Percentiles rank a stretch among this genome's conserved stretches.
Evolutionary conservation across 2,797 vertebrate genomes (phyloP).

Genomic region (Argyrosomus regius): DNA sequence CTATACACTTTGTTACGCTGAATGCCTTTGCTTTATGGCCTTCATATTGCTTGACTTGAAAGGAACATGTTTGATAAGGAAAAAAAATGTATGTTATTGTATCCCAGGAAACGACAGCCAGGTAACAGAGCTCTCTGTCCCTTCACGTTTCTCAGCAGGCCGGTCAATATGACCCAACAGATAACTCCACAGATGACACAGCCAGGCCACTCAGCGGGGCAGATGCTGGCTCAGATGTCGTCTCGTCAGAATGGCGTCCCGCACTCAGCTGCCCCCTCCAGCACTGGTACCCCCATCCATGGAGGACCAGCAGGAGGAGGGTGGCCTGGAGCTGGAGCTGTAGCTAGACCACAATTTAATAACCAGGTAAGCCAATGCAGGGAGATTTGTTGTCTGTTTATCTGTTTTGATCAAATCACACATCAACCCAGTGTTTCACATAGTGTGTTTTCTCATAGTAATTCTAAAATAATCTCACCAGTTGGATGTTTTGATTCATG

Average conservation of each 20-base stretch:
- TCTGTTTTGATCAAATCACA: not conserved
- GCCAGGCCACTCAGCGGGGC: slow-evolving; percentile 87
- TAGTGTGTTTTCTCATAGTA: too few species aligned
- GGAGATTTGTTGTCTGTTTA: not conserved
- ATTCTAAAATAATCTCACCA: too few species aligned
- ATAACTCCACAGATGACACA: slow-evolving; percentile 88
- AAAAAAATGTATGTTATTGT: not conserved
- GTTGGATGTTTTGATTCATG: too few species aligned
- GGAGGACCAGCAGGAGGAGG: slow-evolving; percentile 72
- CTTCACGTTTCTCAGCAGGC: slow-evolving; percentile 75
- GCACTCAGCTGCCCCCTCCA: slow-evolving; percentile 84
- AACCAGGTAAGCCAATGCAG: slow-evolving; percentile 85
- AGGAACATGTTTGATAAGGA: not conserved
- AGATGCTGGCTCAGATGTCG: slow-evolving; percentile 93
- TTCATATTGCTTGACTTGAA: not conserved
- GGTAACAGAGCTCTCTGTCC: slow-evolving; percentile 7
- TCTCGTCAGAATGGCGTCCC: slow-evolving; percentile 88
- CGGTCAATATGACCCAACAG: slow-evolving; percentile 84
- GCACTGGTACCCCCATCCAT: slow-evolving; percentile 88
- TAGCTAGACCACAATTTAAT: slow-evolving; percentile 84
- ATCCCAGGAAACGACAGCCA: not conserved
- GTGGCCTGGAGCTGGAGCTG: slow-evolving; percentile 68
- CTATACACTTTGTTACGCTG: not conserved
- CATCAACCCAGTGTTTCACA: too few species aligned
- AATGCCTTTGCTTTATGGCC: not conserved